These are phyloP conservation scores for Thalassarche chlororhynchos DNA, from an alignment of 2,113 vertebrate species.

Conservation along the genomic window DNA sequence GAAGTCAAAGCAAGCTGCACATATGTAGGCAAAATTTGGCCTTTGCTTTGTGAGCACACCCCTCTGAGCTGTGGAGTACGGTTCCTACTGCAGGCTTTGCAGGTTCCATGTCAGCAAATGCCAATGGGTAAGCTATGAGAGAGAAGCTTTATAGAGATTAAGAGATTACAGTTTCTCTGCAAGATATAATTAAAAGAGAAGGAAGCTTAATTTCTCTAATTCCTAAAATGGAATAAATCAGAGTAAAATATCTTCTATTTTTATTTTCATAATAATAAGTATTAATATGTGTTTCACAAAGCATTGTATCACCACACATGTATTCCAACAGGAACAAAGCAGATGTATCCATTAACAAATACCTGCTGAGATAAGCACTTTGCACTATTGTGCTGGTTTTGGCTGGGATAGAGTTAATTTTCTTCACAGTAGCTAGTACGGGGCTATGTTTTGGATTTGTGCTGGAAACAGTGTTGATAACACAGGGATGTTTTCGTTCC, in stretches of 20 bases:
- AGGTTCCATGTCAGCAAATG: neutral
- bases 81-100: conserved; percentile 36
- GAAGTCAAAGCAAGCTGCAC: neutral
- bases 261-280: conserved; percentile 41
- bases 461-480: too few relatives aligned
- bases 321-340: neutral
- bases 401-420: too few relatives aligned
- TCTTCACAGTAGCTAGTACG: too few relatives aligned
- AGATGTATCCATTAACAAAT: conserved; percentile 3
- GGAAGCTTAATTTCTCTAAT: conserved; percentile 66
- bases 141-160: conserved; percentile 56
- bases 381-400: neutral
- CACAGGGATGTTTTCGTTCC: too few relatives aligned
- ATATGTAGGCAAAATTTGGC: neutral
- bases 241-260: conserved; percentile 33
- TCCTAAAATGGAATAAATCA: conserved; percentile 45
- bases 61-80: neutral
- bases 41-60: neutral
- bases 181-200: conserved; percentile 67
- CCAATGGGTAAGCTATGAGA: conserved; percentile 36
- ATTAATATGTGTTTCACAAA: neutral
- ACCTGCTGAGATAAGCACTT: conserved; percentile 6
- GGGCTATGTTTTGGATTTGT: too few relatives aligned
- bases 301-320: neutral
- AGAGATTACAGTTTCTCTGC: conserved; percentile 61